Percentiles rank a stretch among this genome's conserved stretches.
Evolutionary conservation across 2,113 vertebrate genomes (phyloP).

Genomic region (Fukomys damarensis): DNA sequence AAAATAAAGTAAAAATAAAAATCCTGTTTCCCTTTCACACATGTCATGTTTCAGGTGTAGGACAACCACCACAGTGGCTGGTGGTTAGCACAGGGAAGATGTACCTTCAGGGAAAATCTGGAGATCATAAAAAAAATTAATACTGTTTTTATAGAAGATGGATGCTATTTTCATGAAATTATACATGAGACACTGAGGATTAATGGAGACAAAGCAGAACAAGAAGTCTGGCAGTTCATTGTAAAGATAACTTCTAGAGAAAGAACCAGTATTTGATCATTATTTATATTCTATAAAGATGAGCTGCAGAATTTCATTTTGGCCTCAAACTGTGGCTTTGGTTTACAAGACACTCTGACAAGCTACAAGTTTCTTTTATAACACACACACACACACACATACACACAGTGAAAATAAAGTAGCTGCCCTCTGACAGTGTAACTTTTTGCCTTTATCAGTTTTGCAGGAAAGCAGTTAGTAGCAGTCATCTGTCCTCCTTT

Average conservation of each 20-base stretch:
- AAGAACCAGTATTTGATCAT: neutral
- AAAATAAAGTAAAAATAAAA: neutral
- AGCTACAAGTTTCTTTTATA: neutral
- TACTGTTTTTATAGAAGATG: neutral
- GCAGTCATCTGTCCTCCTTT: neutral
- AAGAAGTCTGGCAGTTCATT: neutral
- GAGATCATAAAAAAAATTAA: neutral
- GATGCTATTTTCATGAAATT: neutral
- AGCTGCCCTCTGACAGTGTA: neutral
- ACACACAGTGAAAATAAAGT: neutral
- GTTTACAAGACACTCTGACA: neutral
- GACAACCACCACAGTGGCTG: neutral
- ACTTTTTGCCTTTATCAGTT: neutral
- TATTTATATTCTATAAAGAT: neutral
- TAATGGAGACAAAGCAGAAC: neutral
- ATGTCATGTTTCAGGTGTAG: neutral
- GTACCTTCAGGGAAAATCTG: neutral
- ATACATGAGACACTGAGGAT: neutral
- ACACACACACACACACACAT: neutral
- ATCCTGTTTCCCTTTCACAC: neutral
- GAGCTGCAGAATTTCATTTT: neutral
- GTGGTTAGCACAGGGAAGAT: neutral
- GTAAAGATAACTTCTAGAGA: neutral
- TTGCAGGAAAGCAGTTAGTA: neutral
- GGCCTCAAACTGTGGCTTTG: neutral